Conservation (phyloP, 2,797 vertebrate genomes). For the Hydrocynus forskahlii region DNA sequence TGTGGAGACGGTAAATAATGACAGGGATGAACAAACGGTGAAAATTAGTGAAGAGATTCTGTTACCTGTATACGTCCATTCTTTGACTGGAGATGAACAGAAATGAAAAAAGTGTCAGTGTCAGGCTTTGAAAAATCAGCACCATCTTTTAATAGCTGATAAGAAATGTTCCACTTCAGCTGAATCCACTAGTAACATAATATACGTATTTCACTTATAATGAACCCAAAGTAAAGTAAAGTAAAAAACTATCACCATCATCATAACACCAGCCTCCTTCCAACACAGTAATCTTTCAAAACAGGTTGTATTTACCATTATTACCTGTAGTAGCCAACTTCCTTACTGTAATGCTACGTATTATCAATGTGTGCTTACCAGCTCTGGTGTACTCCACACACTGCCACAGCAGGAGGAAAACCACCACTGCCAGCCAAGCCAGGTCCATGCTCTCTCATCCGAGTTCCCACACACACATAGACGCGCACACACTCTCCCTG, state of each 20-base stretch:
- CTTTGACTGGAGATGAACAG: slow-evolving; percentile 54
- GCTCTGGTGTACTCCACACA: slow-evolving; percentile 60
- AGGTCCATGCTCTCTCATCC: slow-evolving; percentile 71
- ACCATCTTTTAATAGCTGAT: neutral
- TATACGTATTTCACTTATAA: neutral
- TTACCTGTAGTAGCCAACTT: neutral
- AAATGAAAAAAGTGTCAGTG: neutral
- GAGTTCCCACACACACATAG: slow-evolving; percentile 48
- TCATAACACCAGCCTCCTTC: neutral
- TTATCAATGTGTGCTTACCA: slow-evolving; percentile 67
- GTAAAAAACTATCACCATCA: neutral
- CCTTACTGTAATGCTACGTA: neutral
- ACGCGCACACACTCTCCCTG: slow-evolving; percentile 24
- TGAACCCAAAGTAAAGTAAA: neutral
- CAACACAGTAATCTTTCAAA: neutral
- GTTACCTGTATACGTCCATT: slow-evolving; percentile 65
- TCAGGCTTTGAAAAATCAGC: neutral
- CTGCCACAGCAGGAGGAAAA: slow-evolving; percentile 63
- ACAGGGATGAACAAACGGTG: neutral
- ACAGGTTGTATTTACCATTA: neutral
- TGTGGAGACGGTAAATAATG: neutral
- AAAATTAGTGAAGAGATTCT: no score
- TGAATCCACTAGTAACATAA: neutral
- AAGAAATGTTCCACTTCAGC: neutral
- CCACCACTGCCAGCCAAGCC: slow-evolving; percentile 63